These are phyloP conservation scores for Hoplias malabaricus DNA, from an alignment of 2,113 vertebrate species.

Conservation along the genomic window DNA sequence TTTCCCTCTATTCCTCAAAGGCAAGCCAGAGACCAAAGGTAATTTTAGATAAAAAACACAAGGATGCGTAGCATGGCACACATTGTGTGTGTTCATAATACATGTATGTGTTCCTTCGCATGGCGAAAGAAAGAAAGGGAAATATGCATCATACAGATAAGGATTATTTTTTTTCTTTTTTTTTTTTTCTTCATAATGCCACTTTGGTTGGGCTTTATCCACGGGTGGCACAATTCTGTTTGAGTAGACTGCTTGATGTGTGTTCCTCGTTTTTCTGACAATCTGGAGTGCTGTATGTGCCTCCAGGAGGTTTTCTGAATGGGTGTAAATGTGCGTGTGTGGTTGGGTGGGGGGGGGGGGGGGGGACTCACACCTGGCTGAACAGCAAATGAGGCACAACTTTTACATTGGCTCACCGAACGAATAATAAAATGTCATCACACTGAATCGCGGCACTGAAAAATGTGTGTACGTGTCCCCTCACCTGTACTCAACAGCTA, in stretches of 20 bases:
- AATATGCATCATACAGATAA: constrained; percentile 38
- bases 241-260: not conserved
- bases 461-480: constrained; percentile 15
- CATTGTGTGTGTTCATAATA: constrained; percentile 57
- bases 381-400: constrained; percentile 28
- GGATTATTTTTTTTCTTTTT: too few relatives aligned
- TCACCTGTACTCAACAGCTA: not conserved
- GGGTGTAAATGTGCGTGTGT: constrained; percentile 19
- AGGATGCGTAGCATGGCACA: not conserved
- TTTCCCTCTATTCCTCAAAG: constrained; percentile 49
- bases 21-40: constrained; percentile 55
- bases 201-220: constrained; percentile 3
- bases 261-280: constrained; percentile 2
- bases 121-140: constrained; percentile 13
- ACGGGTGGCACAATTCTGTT: not conserved
- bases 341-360: too few relatives aligned
- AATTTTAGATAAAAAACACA: constrained; percentile 53
- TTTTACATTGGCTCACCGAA: constrained; percentile 12
- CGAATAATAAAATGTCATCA: not conserved
- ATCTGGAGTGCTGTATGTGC: not conserved
- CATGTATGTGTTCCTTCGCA: constrained; percentile 39
- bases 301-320: not conserved
- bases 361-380: constrained; percentile 13
- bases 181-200: constrained; percentile 23
- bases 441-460: not conserved